Conservation (phyloP, 1,140 invertebrate species). For the Drosophila repleta region DNA sequence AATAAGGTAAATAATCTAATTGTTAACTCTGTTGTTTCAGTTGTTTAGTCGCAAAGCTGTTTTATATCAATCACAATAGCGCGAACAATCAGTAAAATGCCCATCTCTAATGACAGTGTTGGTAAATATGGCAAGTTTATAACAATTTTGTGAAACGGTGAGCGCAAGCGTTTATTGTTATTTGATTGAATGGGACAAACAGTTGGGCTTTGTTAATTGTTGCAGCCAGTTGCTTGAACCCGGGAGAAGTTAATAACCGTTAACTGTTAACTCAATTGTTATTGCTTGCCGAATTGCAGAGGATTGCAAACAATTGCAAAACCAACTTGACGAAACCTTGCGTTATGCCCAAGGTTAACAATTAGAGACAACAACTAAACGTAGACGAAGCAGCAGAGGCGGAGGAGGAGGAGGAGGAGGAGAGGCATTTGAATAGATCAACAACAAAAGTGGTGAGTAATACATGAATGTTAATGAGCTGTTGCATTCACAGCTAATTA, state of each 20-base stretch:
- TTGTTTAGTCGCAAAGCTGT: slow-evolving; percentile 2
- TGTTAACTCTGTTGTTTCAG: neutral
- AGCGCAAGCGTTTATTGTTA: neutral
- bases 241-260: neutral
- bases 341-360: slow-evolving; percentile 1
- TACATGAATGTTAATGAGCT: neutral
- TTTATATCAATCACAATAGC: neutral
- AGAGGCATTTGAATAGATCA: neutral
- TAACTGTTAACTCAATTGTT: slow-evolving; percentile 1
- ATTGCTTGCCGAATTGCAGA: neutral
- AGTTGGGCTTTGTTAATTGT: neutral
- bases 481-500: neutral
- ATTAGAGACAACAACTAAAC: slow-evolving; percentile 3
- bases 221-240: slow-evolving; percentile 1
- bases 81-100: neutral
- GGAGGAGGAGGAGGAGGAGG: neutral
- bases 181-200: neutral
- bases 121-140: neutral
- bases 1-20: no score
- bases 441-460: slow-evolving; percentile 16
- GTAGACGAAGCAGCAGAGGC: neutral
- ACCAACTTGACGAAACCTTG: neutral
- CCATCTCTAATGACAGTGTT: slow-evolving; percentile 16
- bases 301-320: neutral
- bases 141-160: neutral